Percentiles rank a stretch among this genome's conserved stretches.
These are phyloP conservation scores for Callipepla californica DNA, from an alignment of 2,113 vertebrate genomes.

Conservation along the genomic window DNA sequence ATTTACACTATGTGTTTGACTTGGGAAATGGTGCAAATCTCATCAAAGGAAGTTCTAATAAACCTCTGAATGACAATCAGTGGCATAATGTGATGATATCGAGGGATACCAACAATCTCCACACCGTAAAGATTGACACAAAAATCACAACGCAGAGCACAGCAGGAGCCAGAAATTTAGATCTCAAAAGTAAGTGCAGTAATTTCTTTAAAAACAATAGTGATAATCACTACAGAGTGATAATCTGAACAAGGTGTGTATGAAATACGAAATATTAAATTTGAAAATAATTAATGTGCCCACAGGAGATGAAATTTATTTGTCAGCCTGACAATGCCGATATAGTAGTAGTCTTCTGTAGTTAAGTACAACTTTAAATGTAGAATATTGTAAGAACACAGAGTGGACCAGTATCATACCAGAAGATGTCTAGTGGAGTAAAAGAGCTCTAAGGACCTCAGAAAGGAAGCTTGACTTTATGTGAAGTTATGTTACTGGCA, in stretches of 20 bases:
- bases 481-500: not conserved
- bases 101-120: conserved; percentile 94
- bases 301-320: not conserved
- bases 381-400: not conserved
- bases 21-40: conserved; percentile 96
- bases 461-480: not conserved
- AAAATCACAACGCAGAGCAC: conserved; percentile 96
- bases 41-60: conserved; percentile 98
- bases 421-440: not conserved
- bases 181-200: conserved; percentile 92
- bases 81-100: conserved; percentile 99
- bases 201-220: not conserved
- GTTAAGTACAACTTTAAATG: not conserved
- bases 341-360: not conserved
- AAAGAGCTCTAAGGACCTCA: not conserved
- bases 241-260: not conserved
- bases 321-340: not conserved
- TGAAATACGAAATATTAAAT: not conserved
- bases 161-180: conserved; percentile 93
- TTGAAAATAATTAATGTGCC: not conserved
- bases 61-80: conserved; percentile 96
- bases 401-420: not conserved
- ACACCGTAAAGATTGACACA: conserved; percentile 96
- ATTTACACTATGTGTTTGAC: conserved; percentile 96
- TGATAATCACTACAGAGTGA: not conserved